Evolutionary conservation across 2,113 vertebrate genomes (phyloP).

Genomic region (Octodon degus): DNA sequence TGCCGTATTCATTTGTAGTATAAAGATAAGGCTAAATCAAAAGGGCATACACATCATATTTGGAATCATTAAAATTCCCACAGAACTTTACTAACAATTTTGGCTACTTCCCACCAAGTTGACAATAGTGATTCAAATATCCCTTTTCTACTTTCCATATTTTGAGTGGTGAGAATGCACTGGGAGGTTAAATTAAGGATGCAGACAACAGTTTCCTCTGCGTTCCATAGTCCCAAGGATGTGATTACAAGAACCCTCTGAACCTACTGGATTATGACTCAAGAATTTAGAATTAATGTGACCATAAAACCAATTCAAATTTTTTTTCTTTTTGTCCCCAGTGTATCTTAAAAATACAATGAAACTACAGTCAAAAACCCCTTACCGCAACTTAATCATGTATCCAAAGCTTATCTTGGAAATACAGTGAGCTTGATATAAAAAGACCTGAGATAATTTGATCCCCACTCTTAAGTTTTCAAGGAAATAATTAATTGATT

Average conservation of each 20-base stretch:
- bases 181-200: constrained; percentile 1
- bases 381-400: not conserved
- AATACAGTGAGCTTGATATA: not conserved
- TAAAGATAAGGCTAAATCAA: constrained; percentile 14
- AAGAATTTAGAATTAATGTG: not conserved
- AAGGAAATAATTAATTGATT: constrained; percentile 19
- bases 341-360: not conserved
- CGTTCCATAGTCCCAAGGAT: not conserved
- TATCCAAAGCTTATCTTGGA: constrained; percentile 33
- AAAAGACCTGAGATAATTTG: not conserved
- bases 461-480: constrained; percentile 39
- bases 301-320: not conserved
- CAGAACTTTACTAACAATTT: not conserved
- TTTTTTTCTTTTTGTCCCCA: not conserved
- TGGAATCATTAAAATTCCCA: constrained; percentile 50
- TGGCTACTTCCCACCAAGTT: not conserved
- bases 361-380: not conserved
- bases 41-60: not conserved
- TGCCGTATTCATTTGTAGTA: constrained; percentile 51
- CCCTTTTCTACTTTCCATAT: not conserved
- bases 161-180: not conserved
- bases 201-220: not conserved
- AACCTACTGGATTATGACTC: not conserved
- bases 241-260: not conserved
- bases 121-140: not conserved